Percentiles rank a stretch among this genome's conserved stretches.
phyloP scores from a whole-genome alignment of 2,888 invertebrate species.

The Thecophora atra region DNA sequence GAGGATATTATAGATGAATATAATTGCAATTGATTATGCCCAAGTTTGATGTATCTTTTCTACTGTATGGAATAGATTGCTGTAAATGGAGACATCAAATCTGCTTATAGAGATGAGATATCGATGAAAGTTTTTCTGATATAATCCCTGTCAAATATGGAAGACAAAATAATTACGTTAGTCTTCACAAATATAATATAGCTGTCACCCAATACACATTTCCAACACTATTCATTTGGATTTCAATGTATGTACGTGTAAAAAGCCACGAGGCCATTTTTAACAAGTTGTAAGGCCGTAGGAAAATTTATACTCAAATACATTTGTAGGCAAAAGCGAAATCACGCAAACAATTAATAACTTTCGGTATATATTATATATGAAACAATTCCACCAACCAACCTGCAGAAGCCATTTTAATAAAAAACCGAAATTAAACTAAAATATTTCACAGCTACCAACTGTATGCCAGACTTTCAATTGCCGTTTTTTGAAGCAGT shows the following conservation, averaged over 20 bases:
- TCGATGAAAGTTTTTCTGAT: too few species aligned
- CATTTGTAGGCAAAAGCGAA: background rate
- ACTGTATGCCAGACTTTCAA: background rate
- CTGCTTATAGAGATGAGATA: too few species aligned
- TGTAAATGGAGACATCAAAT: too few species aligned
- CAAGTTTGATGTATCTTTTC: too few species aligned
- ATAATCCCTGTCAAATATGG: too few species aligned
- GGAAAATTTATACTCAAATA: slow-evolving; percentile 73
- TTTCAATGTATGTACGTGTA: slow-evolving; percentile 6
- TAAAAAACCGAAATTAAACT: slow-evolving; percentile 53
- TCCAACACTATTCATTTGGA: background rate
- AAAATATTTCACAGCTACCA: slow-evolving; percentile 5
- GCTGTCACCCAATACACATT: slow-evolving; percentile 26
- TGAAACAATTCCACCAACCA: slow-evolving; percentile 65
- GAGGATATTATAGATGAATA: too few species aligned
- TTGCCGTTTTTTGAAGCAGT: too few species aligned
- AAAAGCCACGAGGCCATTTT: slow-evolving; percentile 43
- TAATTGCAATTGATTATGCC: too few species aligned
- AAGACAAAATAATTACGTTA: background rate
- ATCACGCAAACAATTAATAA: too few species aligned
- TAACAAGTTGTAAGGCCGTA: background rate
- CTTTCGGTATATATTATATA: too few species aligned
- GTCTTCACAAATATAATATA: background rate
- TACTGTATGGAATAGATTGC: too few species aligned
- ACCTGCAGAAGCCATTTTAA: slow-evolving; percentile 80